These are phyloP conservation scores for Drosophila littoralis DNA, from an alignment of 1,140 invertebrate species.

Conservation along the genomic window DNA sequence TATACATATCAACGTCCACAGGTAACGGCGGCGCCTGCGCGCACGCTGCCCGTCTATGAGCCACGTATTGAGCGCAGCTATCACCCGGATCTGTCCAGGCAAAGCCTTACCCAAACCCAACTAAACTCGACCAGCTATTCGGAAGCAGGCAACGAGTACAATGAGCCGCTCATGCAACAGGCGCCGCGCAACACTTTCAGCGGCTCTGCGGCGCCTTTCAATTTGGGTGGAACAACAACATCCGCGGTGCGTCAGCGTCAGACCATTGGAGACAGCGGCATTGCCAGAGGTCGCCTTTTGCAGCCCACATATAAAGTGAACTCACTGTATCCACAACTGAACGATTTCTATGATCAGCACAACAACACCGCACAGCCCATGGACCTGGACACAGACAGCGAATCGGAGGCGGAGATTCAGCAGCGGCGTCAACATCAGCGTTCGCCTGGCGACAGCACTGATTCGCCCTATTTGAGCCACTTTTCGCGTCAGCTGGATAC, in stretches of 20 bases:
- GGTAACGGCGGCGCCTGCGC: neutral
- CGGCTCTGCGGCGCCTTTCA: constrained; percentile 53
- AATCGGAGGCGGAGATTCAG: constrained; percentile 37
- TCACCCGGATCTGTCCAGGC: constrained; percentile 28
- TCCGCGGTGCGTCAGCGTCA: constrained; percentile 32
- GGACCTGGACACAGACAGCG: constrained; percentile 59
- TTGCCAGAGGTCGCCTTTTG: constrained; percentile 38
- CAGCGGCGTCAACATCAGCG: constrained; percentile 2
- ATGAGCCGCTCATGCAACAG: constrained; percentile 1
- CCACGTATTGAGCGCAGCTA: constrained; percentile 38
- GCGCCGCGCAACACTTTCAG: constrained; percentile 43
- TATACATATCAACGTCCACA: constrained; percentile 61
- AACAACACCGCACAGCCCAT: constrained; percentile 30
- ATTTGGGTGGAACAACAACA: neutral
- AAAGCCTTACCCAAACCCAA: constrained; percentile 48
- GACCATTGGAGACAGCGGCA: constrained; percentile 3
- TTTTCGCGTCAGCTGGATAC: constrained; percentile 34
- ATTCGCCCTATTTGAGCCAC: constrained; percentile 47
- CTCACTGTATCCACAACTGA: constrained; percentile 56
- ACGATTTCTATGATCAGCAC: constrained; percentile 59
- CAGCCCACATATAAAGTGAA: constrained; percentile 53
- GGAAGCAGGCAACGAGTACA: constrained; percentile 23
- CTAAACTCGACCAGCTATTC: constrained; percentile 67
- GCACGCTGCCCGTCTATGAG: constrained; percentile 33
- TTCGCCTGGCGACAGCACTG: neutral